phyloP scores from a whole-genome alignment of 2,113 vertebrate species.

The Alosa alosa region DNA sequence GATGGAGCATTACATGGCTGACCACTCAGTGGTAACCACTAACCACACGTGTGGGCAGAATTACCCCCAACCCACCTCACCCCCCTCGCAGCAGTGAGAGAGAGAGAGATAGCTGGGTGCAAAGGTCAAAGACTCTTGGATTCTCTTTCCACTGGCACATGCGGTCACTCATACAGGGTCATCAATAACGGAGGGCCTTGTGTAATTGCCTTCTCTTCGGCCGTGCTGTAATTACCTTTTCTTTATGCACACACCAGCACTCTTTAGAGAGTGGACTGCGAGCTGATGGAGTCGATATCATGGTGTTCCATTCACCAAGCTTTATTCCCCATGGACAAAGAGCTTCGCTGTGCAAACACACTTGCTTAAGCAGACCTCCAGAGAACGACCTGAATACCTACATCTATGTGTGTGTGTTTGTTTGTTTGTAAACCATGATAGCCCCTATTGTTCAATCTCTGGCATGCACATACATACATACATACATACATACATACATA shows the following conservation, averaged over 20 bases:
- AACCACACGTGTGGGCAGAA: neutral
- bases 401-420: neutral
- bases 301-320: slow-evolving; percentile 50
- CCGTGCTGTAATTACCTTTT: neutral
- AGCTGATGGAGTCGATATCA: slow-evolving; percentile 49
- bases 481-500: neutral
- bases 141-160: neutral
- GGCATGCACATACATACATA: neutral
- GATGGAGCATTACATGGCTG: neutral
- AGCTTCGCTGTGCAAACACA: neutral
- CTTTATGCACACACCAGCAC: neutral
- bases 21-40: neutral
- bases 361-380: neutral
- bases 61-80: neutral
- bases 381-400: neutral
- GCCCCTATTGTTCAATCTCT: neutral
- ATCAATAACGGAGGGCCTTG: slow-evolving; percentile 34
- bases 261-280: slow-evolving; percentile 21
- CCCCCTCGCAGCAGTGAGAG: neutral
- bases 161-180: slow-evolving; percentile 17
- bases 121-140: neutral
- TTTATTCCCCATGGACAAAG: slow-evolving; percentile 45
- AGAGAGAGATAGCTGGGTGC: neutral
- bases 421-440: neutral
- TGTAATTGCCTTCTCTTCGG: neutral